These are phyloP conservation scores for Poeciliopsis infans DNA, from an alignment of 2,797 vertebrate genomes.

Conservation along the genomic window DNA sequence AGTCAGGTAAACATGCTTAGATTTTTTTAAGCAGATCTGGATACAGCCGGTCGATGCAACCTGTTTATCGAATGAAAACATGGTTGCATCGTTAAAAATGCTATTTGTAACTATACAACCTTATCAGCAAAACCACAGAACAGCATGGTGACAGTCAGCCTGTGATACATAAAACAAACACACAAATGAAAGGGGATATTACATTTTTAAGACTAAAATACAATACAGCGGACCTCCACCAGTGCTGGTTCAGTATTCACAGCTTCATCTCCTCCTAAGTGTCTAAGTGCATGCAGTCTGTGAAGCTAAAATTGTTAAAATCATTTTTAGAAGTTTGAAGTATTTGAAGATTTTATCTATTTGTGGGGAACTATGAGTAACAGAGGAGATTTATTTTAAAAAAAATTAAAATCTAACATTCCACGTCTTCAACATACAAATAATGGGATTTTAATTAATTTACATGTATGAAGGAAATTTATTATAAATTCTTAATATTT, in stretches of 20 bases:
- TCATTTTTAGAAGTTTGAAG: no score
- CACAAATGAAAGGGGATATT: not conserved
- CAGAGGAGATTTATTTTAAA: no score
- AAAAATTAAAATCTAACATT: not conserved
- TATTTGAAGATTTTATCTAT: no score
- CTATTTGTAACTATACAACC: not conserved
- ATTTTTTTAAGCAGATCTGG: not conserved
- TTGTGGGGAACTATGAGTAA: no score
- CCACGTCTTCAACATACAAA: not conserved
- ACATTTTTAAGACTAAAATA: not conserved
- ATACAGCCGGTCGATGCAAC: not conserved
- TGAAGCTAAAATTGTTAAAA: no score
- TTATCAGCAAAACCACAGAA: not conserved
- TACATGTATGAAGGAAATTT: not conserved
- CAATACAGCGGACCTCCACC: not conserved
- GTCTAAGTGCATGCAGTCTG: no score
- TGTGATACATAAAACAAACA: not conserved
- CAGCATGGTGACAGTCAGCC: not conserved
- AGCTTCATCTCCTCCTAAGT: not conserved
- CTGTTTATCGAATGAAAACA: not conserved
- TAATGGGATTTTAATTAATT: not conserved
- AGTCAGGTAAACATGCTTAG: not conserved
- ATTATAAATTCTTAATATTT: not conserved
- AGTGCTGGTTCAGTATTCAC: not conserved
- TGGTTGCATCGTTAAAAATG: no score